Base-by-base conservation (phyloP, 1,140 invertebrate genomes). In the Meloidogyne hapla region DNA sequence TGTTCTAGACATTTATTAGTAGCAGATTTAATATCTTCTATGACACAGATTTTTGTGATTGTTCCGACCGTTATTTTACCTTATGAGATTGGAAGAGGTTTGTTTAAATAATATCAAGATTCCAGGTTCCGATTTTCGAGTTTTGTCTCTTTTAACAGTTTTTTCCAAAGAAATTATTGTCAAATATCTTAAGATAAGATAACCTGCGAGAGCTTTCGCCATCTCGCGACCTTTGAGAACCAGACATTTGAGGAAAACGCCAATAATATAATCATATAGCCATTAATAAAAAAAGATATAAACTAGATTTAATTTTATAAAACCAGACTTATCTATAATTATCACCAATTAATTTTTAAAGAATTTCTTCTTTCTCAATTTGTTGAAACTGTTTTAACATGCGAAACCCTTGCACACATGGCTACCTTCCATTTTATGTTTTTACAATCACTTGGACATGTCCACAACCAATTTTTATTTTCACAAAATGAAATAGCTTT, bases 1-100 rank as follows among this genome's bases (percentile, higher is more conserved):
- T 40, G 80, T 38, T 65, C 74, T 33, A 77, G 77, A 23, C 77
- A 78, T 65, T 66, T 78, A 21, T 25, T 78, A 40, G 28, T 68
- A 15, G 56, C 65, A 8, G 77, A 78, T 40, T 9, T 78, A 25
- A 8, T 78, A 15, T 76, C 38, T 26, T 21, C 26, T 4, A 13
- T 56, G 8, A 61, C 63, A n/a, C 77, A 78, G 64, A 12, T 78
- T 38, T 48, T 62, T 26, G 40, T 79, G 5, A 63, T 74, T 42
- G 40, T 70, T 33, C 77, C 77, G 12, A 18, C 74, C 8, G 13
- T 74, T 23, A 42, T 69, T 56, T 80, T 78, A 33, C 13, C 62
- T 5, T 67, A 65, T 48, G 18, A 79, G 15, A 42, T 25, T 18
- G 61, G 25, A 18, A 21, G 26, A 23, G 45, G 76, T 70, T 23